Evolutionary conservation across 2,113 vertebrate species (phyloP).

Genomic region (Silurus glanis): DNA sequence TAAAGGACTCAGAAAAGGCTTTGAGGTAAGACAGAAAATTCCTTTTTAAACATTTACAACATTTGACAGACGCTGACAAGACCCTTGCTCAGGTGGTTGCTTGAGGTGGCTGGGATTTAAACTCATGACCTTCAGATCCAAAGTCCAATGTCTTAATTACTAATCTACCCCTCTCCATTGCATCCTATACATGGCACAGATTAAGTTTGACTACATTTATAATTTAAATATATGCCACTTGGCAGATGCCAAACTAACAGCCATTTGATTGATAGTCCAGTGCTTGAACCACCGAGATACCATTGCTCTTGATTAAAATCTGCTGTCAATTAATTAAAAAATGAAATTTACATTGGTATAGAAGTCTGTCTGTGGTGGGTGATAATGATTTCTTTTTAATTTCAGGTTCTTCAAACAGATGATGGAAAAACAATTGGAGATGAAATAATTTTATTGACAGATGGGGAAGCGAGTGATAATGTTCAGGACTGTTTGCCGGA

Average conservation of each 20-base stretch:
- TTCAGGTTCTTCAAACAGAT: conserved; percentile 62
- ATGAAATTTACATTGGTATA: neutral
- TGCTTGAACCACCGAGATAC: too few relatives aligned
- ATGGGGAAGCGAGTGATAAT: conserved; percentile 46
- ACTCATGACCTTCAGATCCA: too few relatives aligned
- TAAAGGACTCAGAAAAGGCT: conserved; percentile 29
- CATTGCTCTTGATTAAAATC: neutral
- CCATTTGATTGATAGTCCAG: too few relatives aligned
- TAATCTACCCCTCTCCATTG: too few relatives aligned
- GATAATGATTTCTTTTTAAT: neutral
- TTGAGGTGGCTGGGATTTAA: too few relatives aligned
- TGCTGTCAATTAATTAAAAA: neutral
- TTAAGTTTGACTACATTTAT: neutral
- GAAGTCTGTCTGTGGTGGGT: neutral
- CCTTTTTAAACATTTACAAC: too few relatives aligned
- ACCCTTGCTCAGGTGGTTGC: too few relatives aligned
- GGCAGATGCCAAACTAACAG: too few relatives aligned
- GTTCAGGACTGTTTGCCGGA: conserved; percentile 49
- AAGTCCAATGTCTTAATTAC: too few relatives aligned
- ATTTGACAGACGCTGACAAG: too few relatives aligned
- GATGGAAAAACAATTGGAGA: conserved; percentile 57
- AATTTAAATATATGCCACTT: too few relatives aligned
- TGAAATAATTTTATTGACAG: conserved; percentile 67
- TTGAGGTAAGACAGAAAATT: conserved; percentile 31
- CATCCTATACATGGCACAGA: neutral